A percentile compares a stretch with the other conserved stretches of the same genome.
These are phyloP conservation scores for Apis florea DNA, from an alignment of 1,140 invertebrate species.

Conservation along the genomic window DNA sequence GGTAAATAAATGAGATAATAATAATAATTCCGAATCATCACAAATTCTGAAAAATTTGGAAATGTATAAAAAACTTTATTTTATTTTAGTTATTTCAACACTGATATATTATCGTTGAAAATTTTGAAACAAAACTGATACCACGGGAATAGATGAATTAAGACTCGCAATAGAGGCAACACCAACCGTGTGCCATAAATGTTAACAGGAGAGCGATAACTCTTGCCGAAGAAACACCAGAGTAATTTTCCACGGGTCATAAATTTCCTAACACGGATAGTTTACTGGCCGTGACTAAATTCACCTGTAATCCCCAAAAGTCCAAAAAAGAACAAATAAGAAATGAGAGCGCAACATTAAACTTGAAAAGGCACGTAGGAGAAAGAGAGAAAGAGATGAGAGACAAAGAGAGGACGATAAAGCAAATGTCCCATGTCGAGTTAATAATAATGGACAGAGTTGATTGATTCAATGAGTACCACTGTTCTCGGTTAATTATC, in stretches of 20 bases:
- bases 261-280: slow-evolving; percentile 1
- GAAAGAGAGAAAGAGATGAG: background rate
- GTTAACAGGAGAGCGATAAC: background rate
- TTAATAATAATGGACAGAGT: slow-evolving; percentile 3
- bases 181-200: background rate
- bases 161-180: background rate
- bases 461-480: slow-evolving; percentile 1
- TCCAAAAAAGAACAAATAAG: background rate
- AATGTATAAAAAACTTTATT: too few relatives aligned
- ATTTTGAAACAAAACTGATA: too few relatives aligned
- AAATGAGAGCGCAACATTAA: background rate
- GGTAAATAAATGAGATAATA: too few relatives aligned
- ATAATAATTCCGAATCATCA: too few relatives aligned
- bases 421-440: background rate
- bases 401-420: background rate
- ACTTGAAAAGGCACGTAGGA: background rate
- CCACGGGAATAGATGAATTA: background rate
- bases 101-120: too few relatives aligned
- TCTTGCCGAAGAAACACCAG: background rate
- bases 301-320: background rate
- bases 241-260: slow-evolving; percentile 10
- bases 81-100: too few relatives aligned
- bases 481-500: slow-evolving; percentile 53
- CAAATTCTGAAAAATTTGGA: too few relatives aligned
- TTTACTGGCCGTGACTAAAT: slow-evolving; percentile 1